These are phyloP conservation scores for Ceyx cyanopectus DNA, from an alignment of 2,113 vertebrate genomes.

Conservation along the genomic window DNA sequence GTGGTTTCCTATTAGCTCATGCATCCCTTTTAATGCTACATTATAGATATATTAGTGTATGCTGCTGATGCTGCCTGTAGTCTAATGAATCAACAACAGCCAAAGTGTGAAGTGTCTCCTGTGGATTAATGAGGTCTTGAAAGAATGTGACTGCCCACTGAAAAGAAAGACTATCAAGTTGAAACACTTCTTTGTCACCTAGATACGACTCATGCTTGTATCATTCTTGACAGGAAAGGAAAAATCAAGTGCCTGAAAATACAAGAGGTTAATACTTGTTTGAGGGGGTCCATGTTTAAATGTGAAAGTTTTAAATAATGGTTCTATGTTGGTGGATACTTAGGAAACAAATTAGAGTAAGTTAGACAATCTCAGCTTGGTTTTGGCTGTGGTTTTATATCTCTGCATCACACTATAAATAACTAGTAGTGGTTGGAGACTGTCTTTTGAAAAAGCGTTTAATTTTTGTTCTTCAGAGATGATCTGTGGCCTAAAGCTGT, in stretches of 20 bases:
- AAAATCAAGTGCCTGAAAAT: background rate
- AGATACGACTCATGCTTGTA: background rate
- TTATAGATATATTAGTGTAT: background rate
- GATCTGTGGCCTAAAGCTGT: background rate
- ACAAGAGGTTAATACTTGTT: background rate
- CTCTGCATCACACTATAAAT: slow-evolving; percentile 3
- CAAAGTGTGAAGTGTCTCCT: slow-evolving; percentile 4
- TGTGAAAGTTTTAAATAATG: background rate
- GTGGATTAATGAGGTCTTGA: slow-evolving; percentile 43
- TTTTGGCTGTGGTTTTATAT: slow-evolving; percentile 41
- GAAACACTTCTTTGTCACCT: background rate
- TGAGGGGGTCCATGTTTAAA: background rate
- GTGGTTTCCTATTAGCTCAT: background rate
- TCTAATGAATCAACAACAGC: slow-evolving; percentile 44
- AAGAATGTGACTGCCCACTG: slow-evolving; percentile 2
- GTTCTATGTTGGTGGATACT: background rate
- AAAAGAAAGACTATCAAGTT: background rate
- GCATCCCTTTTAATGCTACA: background rate
- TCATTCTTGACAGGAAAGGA: background rate
- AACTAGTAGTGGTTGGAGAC: slow-evolving; percentile 23
- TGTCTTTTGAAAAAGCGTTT: background rate
- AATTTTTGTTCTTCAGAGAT: slow-evolving; percentile 15
- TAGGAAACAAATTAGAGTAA: background rate
- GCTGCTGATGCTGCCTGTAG: background rate
- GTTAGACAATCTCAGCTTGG: background rate